Base-by-base conservation (phyloP, 2,113 vertebrate genomes). In the Gracilinanus agilis region DNA sequence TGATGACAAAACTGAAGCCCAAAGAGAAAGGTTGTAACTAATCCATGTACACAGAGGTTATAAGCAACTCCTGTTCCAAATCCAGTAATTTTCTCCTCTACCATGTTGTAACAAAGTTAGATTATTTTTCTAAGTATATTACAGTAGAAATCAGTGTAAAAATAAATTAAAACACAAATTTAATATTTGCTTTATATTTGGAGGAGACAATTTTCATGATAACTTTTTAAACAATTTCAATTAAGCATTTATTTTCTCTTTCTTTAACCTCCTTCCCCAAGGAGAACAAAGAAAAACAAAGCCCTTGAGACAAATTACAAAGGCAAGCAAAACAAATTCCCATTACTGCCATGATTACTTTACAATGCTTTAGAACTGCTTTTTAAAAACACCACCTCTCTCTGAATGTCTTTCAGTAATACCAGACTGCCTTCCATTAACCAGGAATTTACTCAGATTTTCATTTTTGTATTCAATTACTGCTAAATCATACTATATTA, bases 341-440 rank as follows among this genome's bases (percentile, higher is more conserved):
- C 11, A 67, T 11, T 11, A 67, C 1, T 34, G 29, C 34, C 58
- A 61, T 12, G 10, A 95, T 94, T 96, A 93, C 90, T 97, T 95
- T 95, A 91, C 54, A 94, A 24, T 94, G 61, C 10, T 93, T 8
- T 96, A 91, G 55, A 96, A 95, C 58, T 27, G 44, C 24, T 97
- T 97, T 96, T 95, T 55, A 96, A 95, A 96, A n/a, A 90, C 55
- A 12, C 10, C 58, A 89, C 16, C 94, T 97, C 95, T 95, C 27
- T 95, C 2, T 92, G 96, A 34, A 53, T 96, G 83, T 75, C 88
- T 95, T 97, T 90, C 88, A 88, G 92, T 21, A 61, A 94, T 24
- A 94, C 34, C 34, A 94, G 49, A 93, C 25, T 90, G 29, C 49
- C 75, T 93, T 90, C 56, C 27, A 92, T 44, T 90, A 93, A 90